These are phyloP conservation scores for Acanthiza pusilla DNA, from an alignment of 2,797 vertebrate species.

Conservation along the genomic window DNA sequence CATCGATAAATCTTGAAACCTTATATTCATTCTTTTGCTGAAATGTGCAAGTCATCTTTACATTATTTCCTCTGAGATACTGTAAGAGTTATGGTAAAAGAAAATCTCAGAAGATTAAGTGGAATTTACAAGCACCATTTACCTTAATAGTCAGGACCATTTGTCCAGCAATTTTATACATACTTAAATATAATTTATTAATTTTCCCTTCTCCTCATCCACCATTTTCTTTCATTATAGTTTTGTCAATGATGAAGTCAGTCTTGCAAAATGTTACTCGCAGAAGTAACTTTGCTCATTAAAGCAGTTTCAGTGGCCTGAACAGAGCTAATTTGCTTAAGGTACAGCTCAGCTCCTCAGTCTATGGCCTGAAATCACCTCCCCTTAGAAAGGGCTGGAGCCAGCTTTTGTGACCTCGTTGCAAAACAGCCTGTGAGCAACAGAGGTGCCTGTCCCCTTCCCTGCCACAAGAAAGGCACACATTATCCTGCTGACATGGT, in stretches of 20 bases:
- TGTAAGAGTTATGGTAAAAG: constrained; percentile 8
- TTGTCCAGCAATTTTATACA: constrained; percentile 38
- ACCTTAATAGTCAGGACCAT: constrained; percentile 30
- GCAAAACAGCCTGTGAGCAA: background rate
- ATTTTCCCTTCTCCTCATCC: constrained; percentile 7
- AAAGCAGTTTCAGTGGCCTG: background rate
- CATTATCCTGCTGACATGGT: background rate
- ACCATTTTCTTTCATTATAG: background rate
- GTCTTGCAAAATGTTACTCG: background rate
- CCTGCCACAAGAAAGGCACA: background rate
- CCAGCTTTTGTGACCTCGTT: background rate
- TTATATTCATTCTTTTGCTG: constrained; percentile 19
- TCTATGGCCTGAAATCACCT: background rate
- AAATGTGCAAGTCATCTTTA: constrained; percentile 36
- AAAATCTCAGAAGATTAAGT: constrained; percentile 33
- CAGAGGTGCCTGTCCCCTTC: background rate
- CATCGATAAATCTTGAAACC: constrained; percentile 43
- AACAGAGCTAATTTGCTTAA: background rate
- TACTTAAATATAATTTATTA: constrained; percentile 23
- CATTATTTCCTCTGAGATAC: constrained; percentile 48
- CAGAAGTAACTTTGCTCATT: background rate
- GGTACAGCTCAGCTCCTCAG: background rate
- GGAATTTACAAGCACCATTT: constrained; percentile 59
- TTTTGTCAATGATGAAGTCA: background rate
- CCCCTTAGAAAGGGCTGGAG: background rate